A percentile compares a stretch with the other conserved stretches of the same genome.
Conservation (phyloP, 2,888 invertebrate species). For the Cistogaster globosa region DNA sequence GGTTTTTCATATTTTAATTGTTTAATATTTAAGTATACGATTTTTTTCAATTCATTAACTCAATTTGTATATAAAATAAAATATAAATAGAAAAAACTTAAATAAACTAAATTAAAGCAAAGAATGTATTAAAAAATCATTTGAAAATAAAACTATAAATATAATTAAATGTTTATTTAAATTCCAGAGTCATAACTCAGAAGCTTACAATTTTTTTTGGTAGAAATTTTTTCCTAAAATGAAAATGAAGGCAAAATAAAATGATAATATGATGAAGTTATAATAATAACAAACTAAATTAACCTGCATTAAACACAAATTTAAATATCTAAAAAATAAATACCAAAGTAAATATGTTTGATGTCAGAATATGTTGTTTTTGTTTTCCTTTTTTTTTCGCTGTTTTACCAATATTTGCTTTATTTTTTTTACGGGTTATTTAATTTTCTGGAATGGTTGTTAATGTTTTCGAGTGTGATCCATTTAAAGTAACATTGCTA, state of each 20-base stretch:
- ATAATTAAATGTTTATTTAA: not conserved
- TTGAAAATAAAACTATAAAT: not conserved
- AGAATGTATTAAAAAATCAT: not conserved
- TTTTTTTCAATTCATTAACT: not conserved
- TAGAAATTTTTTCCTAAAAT: too few relatives aligned
- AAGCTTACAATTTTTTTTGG: not conserved
- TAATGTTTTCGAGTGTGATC: constrained; percentile 76
- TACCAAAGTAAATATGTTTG: constrained; percentile 44
- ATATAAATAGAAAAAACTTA: not conserved
- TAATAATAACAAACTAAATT: not conserved
- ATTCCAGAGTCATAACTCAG: not conserved
- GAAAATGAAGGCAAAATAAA: not conserved
- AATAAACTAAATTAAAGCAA: not conserved
- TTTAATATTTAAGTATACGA: not conserved
- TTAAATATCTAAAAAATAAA: constrained; percentile 22
- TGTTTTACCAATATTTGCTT: not conserved
- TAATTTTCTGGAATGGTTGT: constrained; percentile 82
- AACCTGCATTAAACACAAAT: not conserved
- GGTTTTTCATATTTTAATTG: not conserved
- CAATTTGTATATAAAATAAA: not conserved
- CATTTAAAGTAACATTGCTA: constrained; percentile 68
- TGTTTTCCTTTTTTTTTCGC: too few relatives aligned
- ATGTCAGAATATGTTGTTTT: not conserved
- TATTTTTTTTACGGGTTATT: constrained; percentile 11
- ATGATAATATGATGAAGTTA: not conserved